Conservation (phyloP, 2,113 vertebrate genomes). For the Rhinolophus sinicus region DNA sequence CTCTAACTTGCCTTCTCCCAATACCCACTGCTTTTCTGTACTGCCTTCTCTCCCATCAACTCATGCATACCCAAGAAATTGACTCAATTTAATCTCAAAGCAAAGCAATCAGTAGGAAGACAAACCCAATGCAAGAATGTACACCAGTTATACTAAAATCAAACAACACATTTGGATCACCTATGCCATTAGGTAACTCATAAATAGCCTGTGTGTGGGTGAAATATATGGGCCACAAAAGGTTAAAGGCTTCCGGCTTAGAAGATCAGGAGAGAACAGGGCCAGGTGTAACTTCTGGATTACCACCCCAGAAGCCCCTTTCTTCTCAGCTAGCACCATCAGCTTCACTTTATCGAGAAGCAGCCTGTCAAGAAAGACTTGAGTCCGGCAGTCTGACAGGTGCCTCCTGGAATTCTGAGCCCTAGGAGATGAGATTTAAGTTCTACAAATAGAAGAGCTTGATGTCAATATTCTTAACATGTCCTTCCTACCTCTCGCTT, state of each 20-base stretch:
- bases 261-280: constrained; percentile 40
- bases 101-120: constrained; percentile 26
- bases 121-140: neutral
- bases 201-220: neutral
- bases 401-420: neutral
- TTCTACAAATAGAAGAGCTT: neutral
- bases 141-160: neutral
- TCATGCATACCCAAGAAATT: neutral
- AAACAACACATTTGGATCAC: constrained; percentile 10
- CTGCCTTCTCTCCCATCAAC: neutral
- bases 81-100: neutral
- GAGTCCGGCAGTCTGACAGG: neutral
- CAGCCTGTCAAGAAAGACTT: neutral
- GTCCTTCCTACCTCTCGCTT: constrained; percentile 89
- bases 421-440: neutral
- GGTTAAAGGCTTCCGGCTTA: neutral
- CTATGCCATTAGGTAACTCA: neutral
- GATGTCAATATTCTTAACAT: neutral
- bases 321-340: neutral
- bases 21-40: neutral
- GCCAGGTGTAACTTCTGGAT: too few species aligned
- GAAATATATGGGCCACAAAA: neutral
- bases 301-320: neutral
- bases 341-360: neutral
- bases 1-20: neutral